Evolutionary conservation across 2,113 vertebrate genomes (phyloP).

Genomic region (Galeopterus variegatus): DNA sequence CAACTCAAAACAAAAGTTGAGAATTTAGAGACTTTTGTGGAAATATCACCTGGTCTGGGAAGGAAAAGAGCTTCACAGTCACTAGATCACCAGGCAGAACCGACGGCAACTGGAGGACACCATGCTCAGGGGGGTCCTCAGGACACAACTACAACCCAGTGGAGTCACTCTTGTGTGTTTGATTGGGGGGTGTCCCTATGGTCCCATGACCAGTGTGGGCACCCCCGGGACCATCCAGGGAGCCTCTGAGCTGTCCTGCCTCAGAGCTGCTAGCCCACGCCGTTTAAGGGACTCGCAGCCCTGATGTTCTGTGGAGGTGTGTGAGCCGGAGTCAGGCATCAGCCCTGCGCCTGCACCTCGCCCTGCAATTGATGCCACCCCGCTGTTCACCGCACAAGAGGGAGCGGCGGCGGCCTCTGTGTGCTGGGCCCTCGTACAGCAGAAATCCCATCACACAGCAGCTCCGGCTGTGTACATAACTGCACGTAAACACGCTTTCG

Average conservation of each 20-base stretch:
- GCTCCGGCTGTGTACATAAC: fast-evolving
- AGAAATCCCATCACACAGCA: no score
- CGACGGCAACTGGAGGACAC: neutral
- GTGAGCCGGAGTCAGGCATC: neutral
- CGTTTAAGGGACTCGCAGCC: fast-evolving
- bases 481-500: neutral
- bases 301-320: neutral
- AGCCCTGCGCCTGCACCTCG: fast-evolving
- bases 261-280: neutral
- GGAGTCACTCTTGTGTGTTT: neutral
- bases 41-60: neutral
- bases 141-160: fast-evolving
- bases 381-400: neutral
- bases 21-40: no score
- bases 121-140: fast-evolving
- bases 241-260: neutral
- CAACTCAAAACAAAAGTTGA: neutral
- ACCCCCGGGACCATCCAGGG: no score
- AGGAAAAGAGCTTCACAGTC: neutral
- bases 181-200: fast-evolving
- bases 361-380: no score
- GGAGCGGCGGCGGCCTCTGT: fast-evolving
- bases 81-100: fast-evolving
- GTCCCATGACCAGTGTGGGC: no score
- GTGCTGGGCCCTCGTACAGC: fast-evolving